Evolutionary conservation across 2,888 invertebrate species (phyloP).

Genomic region (Campaea margaritaria): DNA sequence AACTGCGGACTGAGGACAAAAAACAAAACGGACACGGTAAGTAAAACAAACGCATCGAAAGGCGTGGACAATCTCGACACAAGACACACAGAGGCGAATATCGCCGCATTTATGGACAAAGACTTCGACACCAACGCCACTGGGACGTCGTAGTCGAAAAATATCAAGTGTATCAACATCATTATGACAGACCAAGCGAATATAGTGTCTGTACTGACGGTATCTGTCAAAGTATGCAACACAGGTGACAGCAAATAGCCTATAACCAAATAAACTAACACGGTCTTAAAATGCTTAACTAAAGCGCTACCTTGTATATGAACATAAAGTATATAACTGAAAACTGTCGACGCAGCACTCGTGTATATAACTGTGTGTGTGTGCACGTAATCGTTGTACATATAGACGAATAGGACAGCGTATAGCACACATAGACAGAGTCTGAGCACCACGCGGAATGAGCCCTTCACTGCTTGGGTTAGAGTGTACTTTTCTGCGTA

Average conservation of each 20-base stretch:
- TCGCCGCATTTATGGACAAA: slow-evolving; percentile 96
- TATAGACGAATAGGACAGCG: slow-evolving; percentile 88
- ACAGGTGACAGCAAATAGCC: slow-evolving; percentile 96
- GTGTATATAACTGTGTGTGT: slow-evolving; percentile 87
- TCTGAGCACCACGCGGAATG: slow-evolving; percentile 92
- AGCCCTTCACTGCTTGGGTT: slow-evolving; percentile 89
- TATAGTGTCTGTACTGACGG: slow-evolving; percentile 98
- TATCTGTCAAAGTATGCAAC: slow-evolving; percentile 96
- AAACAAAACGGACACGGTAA: slow-evolving; percentile 94
- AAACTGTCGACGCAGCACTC: slow-evolving; percentile 82
- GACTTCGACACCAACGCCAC: slow-evolving; percentile 96
- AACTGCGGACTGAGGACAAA: slow-evolving; percentile 96
- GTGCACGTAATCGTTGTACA: slow-evolving; percentile 88
- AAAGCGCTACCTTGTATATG: slow-evolving; percentile 59
- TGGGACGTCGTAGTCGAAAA: slow-evolving; percentile 96
- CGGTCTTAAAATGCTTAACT: slow-evolving; percentile 89
- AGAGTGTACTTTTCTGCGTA: slow-evolving; percentile 90
- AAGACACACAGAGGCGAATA: slow-evolving; percentile 97
- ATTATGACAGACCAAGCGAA: slow-evolving; percentile 96
- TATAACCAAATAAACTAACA: slow-evolving; percentile 92
- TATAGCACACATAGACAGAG: slow-evolving; percentile 91
- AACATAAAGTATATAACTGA: slow-evolving; percentile 87
- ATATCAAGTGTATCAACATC: slow-evolving; percentile 94
- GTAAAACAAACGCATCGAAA: slow-evolving; percentile 94
- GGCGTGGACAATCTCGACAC: slow-evolving; percentile 95